Evolutionary conservation across 2,113 vertebrate genomes (phyloP).

Genomic region (Datnioides undecimradiatus): DNA sequence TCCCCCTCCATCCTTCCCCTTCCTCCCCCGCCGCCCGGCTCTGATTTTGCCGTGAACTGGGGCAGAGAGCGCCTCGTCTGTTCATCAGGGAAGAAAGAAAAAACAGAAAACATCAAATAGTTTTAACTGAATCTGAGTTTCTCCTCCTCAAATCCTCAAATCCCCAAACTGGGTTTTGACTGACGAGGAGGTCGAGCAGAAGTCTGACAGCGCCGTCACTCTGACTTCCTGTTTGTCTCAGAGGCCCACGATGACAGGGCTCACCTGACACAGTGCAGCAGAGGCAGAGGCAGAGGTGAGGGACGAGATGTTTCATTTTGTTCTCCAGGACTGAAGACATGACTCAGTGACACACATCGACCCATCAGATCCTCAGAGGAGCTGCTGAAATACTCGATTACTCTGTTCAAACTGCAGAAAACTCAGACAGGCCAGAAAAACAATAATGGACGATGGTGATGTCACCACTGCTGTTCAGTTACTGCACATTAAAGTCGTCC

Average conservation of each 20-base stretch:
- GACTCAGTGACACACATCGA: not conserved
- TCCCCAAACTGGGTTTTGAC: conserved; percentile 14
- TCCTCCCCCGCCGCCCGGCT: conserved; percentile 8
- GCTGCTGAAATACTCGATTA: not conserved
- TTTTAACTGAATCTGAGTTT: not conserved
- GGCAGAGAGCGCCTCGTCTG: conserved; percentile 79
- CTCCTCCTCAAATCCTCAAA: not conserved
- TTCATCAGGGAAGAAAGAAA: not conserved
- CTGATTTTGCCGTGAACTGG: conserved; percentile 61
- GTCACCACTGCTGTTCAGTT: no score
- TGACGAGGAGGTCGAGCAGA: not conserved
- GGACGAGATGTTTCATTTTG: not conserved
- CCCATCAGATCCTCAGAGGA: not conserved
- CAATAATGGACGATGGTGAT: no score
- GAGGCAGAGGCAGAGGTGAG: not conserved
- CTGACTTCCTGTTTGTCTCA: not conserved
- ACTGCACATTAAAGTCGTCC: no score
- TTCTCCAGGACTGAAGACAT: not conserved
- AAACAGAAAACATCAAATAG: conserved; percentile 19
- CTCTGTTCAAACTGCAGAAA: not conserved
- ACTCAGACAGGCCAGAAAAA: no score
- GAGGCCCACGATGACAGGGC: not conserved
- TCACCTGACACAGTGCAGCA: not conserved
- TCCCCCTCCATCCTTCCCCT: no score
- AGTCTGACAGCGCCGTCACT: not conserved